Conservation (phyloP, 2,888 invertebrate species). For the Synanthedon tipuliformis region DNA sequence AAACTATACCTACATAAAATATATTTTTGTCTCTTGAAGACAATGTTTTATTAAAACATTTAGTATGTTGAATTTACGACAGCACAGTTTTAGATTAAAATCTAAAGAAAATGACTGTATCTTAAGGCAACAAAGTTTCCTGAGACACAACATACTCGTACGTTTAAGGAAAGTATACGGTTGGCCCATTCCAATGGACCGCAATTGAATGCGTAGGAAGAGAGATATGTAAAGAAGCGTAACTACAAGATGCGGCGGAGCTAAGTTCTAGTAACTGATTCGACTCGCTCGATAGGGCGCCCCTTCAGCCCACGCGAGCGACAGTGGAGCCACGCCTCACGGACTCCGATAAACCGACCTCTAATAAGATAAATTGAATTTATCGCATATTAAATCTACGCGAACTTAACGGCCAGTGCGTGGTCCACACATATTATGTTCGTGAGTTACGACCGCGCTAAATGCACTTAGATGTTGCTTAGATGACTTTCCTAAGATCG, state of each 20-base stretch:
- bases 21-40: too few relatives aligned
- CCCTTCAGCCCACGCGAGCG: slow-evolving; percentile 28
- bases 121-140: background rate
- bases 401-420: slow-evolving; percentile 27
- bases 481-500: slow-evolving; percentile 17
- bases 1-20: too few relatives aligned
- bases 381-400: slow-evolving; percentile 42
- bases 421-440: slow-evolving; percentile 29
- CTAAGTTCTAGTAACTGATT: slow-evolving; percentile 7
- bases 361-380: slow-evolving; percentile 46
- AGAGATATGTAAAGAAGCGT: slow-evolving; percentile 21
- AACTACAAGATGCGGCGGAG: slow-evolving; percentile 5
- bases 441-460: slow-evolving; percentile 23
- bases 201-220: slow-evolving; percentile 21
- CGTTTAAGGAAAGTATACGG: background rate
- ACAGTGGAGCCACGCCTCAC: slow-evolving; percentile 13
- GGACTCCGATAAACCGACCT: slow-evolving; percentile 24
- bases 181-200: slow-evolving; percentile 2
- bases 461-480: slow-evolving; percentile 23
- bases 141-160: background rate
- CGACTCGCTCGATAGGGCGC: slow-evolving; percentile 10
- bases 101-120: background rate
- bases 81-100: too few relatives aligned
- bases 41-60: too few relatives aligned
- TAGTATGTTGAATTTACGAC: too few relatives aligned